Conservation (phyloP, 2,797 vertebrate genomes). For the Platalea minor region DNA sequence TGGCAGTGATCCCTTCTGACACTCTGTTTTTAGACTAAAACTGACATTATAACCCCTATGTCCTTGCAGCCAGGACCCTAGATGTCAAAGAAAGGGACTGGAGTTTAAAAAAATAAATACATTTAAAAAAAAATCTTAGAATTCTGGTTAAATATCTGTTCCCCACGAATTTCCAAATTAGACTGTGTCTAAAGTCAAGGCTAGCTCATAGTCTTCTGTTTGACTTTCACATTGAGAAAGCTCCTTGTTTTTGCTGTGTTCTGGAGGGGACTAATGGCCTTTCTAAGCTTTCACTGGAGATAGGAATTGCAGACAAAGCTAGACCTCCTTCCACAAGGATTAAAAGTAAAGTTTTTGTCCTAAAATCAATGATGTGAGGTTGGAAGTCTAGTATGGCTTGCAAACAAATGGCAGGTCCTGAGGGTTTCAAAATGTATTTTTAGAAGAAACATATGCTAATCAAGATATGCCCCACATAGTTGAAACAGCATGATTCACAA, state of each 20-base stretch:
- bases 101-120: neutral
- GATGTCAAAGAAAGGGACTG: neutral
- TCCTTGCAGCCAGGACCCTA: neutral
- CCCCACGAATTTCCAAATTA: neutral
- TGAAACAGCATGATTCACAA: conserved; percentile 48
- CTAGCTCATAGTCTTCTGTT: neutral
- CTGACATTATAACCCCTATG: neutral
- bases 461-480: conserved; percentile 33
- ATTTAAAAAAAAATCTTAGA: neutral
- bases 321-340: neutral
- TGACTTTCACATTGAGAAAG: neutral
- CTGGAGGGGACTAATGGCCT: neutral
- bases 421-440: conserved; percentile 46
- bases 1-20: neutral
- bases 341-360: conserved; percentile 20
- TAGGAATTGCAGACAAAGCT: neutral
- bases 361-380: neutral
- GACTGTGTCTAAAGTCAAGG: neutral
- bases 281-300: neutral
- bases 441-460: conserved; percentile 65
- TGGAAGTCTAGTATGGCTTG: neutral
- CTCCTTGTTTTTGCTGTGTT: neutral
- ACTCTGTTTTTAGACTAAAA: neutral
- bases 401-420: conserved; percentile 28
- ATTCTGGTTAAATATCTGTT: neutral